Percentiles rank a stretch among this genome's conserved stretches.
Conservation (phyloP, 2,888 invertebrate species). For the Disparrhopalites patrizii region DNA sequence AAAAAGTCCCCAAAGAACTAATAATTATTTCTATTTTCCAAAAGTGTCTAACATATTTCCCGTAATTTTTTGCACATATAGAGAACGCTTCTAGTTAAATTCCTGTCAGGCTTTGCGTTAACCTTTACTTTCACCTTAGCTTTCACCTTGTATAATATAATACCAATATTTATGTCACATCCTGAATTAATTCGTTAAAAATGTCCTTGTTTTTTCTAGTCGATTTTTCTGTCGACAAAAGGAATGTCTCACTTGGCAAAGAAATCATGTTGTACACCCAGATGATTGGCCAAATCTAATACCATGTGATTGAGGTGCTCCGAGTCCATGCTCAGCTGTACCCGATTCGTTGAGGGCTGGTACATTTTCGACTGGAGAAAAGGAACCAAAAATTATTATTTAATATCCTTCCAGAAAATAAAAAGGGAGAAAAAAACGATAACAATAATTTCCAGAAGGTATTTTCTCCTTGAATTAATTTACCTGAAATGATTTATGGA, state of each 20-base stretch:
- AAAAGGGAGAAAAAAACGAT: not conserved
- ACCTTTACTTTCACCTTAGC: too few relatives aligned
- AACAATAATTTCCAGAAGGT: not conserved
- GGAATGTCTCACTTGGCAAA: slow-evolving; percentile 14
- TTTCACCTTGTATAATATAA: too few relatives aligned
- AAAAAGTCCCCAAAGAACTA: too few relatives aligned
- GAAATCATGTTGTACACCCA: slow-evolving; percentile 27
- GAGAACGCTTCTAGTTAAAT: too few relatives aligned
- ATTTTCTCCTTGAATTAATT: not conserved
- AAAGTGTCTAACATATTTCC: too few relatives aligned
- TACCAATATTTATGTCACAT: too few relatives aligned
- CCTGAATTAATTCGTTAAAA: too few relatives aligned
- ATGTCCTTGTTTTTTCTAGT: not conserved
- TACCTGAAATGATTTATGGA: slow-evolving; percentile 70
- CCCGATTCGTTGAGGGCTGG: slow-evolving; percentile 13
- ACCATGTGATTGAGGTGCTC: slow-evolving; percentile 27
- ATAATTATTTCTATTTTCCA: too few relatives aligned
- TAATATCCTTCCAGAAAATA: too few relatives aligned
- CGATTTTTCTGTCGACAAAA: not conserved
- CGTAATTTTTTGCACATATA: too few relatives aligned
- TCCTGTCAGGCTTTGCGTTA: too few relatives aligned
- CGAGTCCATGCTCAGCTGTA: slow-evolving; percentile 22
- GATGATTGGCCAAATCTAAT: slow-evolving; percentile 23
- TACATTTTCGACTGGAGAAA: slow-evolving; percentile 26
- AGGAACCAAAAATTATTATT: not conserved